Evolutionary conservation across 2,113 vertebrate genomes (phyloP), one percentile per base, ranked within the genome.

Genomic region (Cyanoramphus novaezelandiae): DNA sequence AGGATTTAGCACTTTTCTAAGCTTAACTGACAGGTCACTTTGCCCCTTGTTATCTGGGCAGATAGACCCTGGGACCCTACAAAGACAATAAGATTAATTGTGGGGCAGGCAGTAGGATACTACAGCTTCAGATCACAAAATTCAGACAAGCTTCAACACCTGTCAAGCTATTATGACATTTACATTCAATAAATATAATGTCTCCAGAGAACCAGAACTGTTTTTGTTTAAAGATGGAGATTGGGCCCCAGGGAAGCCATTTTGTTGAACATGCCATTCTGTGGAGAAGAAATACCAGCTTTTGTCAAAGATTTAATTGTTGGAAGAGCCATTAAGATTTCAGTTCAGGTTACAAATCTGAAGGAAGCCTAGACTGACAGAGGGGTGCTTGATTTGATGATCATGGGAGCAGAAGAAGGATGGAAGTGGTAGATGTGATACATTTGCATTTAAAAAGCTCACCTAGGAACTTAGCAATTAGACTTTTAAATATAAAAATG

Each of bases 381-480:
- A 96, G 59, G 80, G 68, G 79, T 93, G 76, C 86, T 94, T 94
- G 90, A 93, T 96, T 93, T 96, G 93, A 93, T 93, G 94, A 93
- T 96, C 92, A 94, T 63, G 76, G 88, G 77, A 97, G 82, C 79
- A 96, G 92, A 86, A 97, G 79, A 90, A 82, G 79, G 95, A 94
- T 90, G 88, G 76, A 96, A 43, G 88, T 96, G 50, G 90, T 90
- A 90, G 95, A 96, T 95, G 88, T 95, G 90, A 47, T 83, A 88
- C 93, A 95, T 96, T 96, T 97, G 90, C 95, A 96, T 97, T 94
- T 97, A 85, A 95, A 97, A 97, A 93, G 89, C 95, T 95, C 95
- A 97, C 93, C 85, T 94, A 96, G 95, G 94, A 96, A 96, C 92
- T 74, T 83, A 82, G 82, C 85, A 96, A 90, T 96, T 96, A 97